phyloP scores from a whole-genome alignment of 2,888 invertebrate species.

The Tinea trinotella region DNA sequence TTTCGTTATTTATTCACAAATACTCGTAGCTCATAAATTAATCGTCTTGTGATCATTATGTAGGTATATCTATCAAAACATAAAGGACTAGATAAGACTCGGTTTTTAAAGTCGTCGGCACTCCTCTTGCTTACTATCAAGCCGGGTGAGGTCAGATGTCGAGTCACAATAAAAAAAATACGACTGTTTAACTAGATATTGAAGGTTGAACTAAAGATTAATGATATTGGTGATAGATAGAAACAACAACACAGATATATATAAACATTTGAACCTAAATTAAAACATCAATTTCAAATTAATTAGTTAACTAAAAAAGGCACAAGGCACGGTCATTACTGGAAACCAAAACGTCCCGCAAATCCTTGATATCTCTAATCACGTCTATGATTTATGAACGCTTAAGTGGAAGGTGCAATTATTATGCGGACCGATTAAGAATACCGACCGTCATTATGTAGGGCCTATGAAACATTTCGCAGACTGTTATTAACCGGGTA shows the following conservation, averaged over 20 bases:
- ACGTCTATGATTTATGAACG: slow-evolving; percentile 44
- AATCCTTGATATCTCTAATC: slow-evolving; percentile 40
- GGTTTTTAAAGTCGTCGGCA: too few relatives aligned
- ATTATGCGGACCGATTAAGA: slow-evolving; percentile 34
- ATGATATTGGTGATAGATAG: background rate
- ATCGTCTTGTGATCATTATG: too few relatives aligned
- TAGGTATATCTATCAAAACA: too few relatives aligned
- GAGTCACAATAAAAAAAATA: too few relatives aligned
- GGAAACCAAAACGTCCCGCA: slow-evolving; percentile 29
- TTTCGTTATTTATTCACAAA: too few relatives aligned
- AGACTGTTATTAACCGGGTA: slow-evolving; percentile 26
- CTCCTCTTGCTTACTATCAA: too few relatives aligned
- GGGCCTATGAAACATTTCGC: slow-evolving; percentile 25
- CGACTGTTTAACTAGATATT: background rate
- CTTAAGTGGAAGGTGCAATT: slow-evolving; percentile 40
- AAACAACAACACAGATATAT: background rate
- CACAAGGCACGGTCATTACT: slow-evolving; percentile 15
- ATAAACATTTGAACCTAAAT: background rate
- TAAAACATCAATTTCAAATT: background rate
- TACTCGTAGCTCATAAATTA: too few relatives aligned
- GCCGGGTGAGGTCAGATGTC: too few relatives aligned
- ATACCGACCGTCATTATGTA: slow-evolving; percentile 29
- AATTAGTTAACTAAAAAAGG: background rate
- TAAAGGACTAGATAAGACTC: background rate
- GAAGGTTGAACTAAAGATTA: background rate